Evolutionary conservation across 2,113 vertebrate genomes (phyloP).

Genomic region (Dissostichus mawsoni): DNA sequence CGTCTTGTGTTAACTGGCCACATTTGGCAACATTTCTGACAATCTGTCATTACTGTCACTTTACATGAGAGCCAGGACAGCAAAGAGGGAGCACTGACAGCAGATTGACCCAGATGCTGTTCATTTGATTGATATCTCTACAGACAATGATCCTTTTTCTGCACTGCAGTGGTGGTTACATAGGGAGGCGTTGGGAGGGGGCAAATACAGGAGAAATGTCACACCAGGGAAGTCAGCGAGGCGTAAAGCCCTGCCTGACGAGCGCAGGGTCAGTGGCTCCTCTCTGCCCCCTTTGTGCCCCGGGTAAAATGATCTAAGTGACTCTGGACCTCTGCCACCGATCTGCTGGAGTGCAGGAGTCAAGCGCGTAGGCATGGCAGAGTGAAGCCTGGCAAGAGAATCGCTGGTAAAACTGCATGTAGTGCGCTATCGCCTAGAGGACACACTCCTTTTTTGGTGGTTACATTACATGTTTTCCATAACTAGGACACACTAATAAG

Average conservation of each 20-base stretch:
- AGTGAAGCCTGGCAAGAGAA: constrained; percentile 61
- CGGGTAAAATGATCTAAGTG: constrained; percentile 90
- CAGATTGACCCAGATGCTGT: constrained; percentile 85
- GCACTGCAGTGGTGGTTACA: constrained; percentile 73
- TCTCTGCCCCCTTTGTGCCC: constrained; percentile 82
- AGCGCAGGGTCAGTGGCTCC: constrained; percentile 81
- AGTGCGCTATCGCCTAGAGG: constrained; percentile 47
- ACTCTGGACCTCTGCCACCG: constrained; percentile 85
- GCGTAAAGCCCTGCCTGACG: constrained; percentile 82
- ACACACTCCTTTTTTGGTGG: constrained; percentile 29
- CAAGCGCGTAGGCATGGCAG: constrained; percentile 71
- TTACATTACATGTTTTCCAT: constrained; percentile 33
- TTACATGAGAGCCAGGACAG: constrained; percentile 77
- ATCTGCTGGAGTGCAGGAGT: constrained; percentile 80
- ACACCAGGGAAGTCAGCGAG: constrained; percentile 83
- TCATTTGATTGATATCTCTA: constrained; percentile 86
- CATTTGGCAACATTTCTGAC: constrained; percentile 74
- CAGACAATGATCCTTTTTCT: constrained; percentile 82
- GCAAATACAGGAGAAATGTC: constrained; percentile 82
- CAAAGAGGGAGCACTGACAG: constrained; percentile 77
- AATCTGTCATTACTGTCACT: constrained; percentile 82
- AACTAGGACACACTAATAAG: constrained; percentile 12
- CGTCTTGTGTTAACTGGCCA: constrained; percentile 58
- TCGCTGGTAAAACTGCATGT: constrained; percentile 62
- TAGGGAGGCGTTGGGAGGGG: constrained; percentile 70